phyloP scores from a whole-genome alignment of 2,888 invertebrate genomes.

The Alcis repandata region DNA sequence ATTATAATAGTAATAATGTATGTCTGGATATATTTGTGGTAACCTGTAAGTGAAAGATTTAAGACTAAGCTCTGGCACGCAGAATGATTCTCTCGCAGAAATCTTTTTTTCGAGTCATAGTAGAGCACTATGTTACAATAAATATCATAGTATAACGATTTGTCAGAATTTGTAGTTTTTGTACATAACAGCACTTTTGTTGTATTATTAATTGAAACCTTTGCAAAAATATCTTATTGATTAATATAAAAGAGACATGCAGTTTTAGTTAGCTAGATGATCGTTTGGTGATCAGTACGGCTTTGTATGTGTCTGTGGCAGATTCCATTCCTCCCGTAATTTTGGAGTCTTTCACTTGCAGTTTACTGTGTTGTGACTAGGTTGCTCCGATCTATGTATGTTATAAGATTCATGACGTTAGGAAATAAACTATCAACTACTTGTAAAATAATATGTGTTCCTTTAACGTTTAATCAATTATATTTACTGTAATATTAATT shows the following conservation, averaged over 20 bases:
- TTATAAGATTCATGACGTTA: conserved; percentile 54
- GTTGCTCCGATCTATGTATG: conserved; percentile 68
- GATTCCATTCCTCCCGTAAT: too few relatives aligned
- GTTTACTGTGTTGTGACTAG: conserved; percentile 50
- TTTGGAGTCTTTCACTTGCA: conserved; percentile 25
- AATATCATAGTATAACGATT: neutral
- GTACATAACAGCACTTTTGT: neutral
- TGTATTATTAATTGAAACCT: too few relatives aligned
- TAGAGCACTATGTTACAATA: neutral
- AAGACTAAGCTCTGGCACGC: neutral
- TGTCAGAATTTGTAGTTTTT: neutral
- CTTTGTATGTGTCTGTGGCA: too few relatives aligned
- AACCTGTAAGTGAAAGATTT: conserved; percentile 25
- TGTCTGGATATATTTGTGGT: conserved; percentile 31
- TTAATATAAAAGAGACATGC: neutral
- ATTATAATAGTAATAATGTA: conserved; percentile 8
- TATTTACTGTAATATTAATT: conserved; percentile 42
- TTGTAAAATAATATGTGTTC: conserved; percentile 57
- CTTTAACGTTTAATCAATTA: conserved; percentile 50
- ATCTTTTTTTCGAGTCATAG: neutral
- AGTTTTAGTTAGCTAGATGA: neutral
- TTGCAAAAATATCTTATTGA: neutral
- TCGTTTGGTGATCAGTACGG: neutral
- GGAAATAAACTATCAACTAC: conserved; percentile 40
- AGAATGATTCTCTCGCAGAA: neutral